Base-by-base conservation (phyloP, 2,113 vertebrate genomes). In the Talpa occidentalis region DNA sequence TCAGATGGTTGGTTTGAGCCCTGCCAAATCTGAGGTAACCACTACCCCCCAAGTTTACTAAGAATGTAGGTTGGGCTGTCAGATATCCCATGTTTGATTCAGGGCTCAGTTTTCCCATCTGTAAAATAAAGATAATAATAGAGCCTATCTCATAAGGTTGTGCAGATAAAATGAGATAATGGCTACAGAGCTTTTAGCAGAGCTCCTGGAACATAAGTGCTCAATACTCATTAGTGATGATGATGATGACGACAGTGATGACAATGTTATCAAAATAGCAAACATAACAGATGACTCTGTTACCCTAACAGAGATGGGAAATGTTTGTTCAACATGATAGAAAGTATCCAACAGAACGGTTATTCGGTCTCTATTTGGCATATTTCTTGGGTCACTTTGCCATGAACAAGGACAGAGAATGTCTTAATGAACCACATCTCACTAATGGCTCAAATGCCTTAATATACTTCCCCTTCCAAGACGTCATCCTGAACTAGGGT, bases 111-210 rank as follows among this genome's bases (percentile, higher is more conserved):
- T 87, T 87, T 56, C 62, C 44, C 90, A 56, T 40, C 30, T 93
- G 42, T 56, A 73, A 87, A 85, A 35, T 32, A 77, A 76, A 66
- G 93, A n/a, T 79, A 94, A 95, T 81, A 94, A 96, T 93, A 97
- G 95, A 90, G 62, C 14, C 49, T 42, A 85, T 76, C 72, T 96
- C 94, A 96, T 4, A 74, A 67, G 35, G 54, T 24, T 67, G 60
- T 8, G 47, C 84, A 92, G 84, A 88, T 32, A 49, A 54, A 93
- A 94, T 93, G 90, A 96, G 90, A 73, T 95, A 74, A 96, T 95
- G 92, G 95, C 35, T 4, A 47, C 2, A 81, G 92, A 92, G 84
- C 94, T 94, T 88, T 96, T 67, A 90, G 92, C 77, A 83, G 90
- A 94, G 70, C 62, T 72, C 76, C 94, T 90, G 76, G 76, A 84